Conservation (phyloP, 2,888 invertebrate genomes). For the Oxytorus armatus region DNA sequence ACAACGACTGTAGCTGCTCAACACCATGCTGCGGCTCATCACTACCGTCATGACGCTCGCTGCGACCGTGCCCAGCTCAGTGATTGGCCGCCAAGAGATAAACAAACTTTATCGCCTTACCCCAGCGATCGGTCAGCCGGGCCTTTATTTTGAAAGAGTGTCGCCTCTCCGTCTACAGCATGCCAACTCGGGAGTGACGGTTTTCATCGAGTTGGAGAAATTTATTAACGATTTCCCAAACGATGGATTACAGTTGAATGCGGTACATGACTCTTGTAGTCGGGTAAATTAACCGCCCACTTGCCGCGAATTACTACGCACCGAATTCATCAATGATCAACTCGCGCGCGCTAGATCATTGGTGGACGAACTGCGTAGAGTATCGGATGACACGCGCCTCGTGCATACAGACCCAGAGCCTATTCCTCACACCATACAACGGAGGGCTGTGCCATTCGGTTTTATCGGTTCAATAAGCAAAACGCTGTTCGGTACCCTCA, state of each 20-base stretch:
- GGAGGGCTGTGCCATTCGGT: slow-evolving; percentile 29
- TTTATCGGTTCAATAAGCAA: slow-evolving; percentile 29
- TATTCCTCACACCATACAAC: too few relatives aligned
- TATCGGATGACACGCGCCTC: too few relatives aligned
- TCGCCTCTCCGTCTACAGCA: not conserved
- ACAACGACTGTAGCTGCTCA: too few relatives aligned
- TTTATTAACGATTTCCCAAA: not conserved
- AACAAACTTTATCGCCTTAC: not conserved
- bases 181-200: not conserved
- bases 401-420: too few relatives aligned
- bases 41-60: too few relatives aligned
- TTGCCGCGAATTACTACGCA: not conserved
- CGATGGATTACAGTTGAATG: too few relatives aligned
- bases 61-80: too few relatives aligned
- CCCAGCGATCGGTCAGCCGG: not conserved
- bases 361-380: not conserved
- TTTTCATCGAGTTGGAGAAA: not conserved
- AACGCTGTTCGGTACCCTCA: slow-evolving; percentile 22
- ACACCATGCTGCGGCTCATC: too few relatives aligned
- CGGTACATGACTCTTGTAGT: too few relatives aligned
- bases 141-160: not conserved
- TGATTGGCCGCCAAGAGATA: too few relatives aligned
- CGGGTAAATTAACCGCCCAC: too few relatives aligned
- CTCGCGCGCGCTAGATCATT: not conserved
- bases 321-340: not conserved